Evolutionary conservation across 2,113 vertebrate species (phyloP), one percentile per base, ranked within the genome.

Genomic region (Laticauda colubrina): DNA sequence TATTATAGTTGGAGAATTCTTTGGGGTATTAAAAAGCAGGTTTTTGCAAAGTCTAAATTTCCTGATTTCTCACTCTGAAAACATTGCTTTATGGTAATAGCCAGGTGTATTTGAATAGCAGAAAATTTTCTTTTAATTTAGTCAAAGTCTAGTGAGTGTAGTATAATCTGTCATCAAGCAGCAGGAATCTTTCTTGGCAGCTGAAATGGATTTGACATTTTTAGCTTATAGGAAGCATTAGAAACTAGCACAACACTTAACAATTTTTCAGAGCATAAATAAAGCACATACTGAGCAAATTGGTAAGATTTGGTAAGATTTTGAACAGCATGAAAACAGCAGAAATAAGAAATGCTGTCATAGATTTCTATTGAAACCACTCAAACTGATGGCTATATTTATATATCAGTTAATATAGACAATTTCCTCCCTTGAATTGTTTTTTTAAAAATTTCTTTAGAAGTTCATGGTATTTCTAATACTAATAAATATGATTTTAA

Each of bases 121-220:
- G 53, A 23, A 91, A 93, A 92, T 26, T 21, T 88, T 7, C 57
- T 92, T 94, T 93, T 39, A 2, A n/a, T 95, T 94, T 92, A 53
- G 90, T 90, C 81, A 29, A 92, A 93, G 61, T 94, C 64, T 94
- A 94, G 93, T 75, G 39, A 92, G 93, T 93, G 69, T 56, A 93
- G 85, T 56, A 93, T 39, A 93, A 94, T 93, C 90, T 93, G 61
- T 93, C 85, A 95, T 93, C 26, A 94, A 95, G 91, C 21, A 95
- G 55, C 90, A 94, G 92, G 88, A 94, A 91, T 93, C 93, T 92
- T 48, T 95, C 88, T 45, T 94, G 86, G 94, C 89, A 94, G 45
- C 55, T 94, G 61, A 89, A 96, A 94, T 95, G 90, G 5, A 1
- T 90, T 75, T 94, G 94, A 96, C 89, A 85, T 94, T 96, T 96